Evolutionary conservation across 1,140 invertebrate genomes (phyloP).

Genomic region (Helicoverpa zea): DNA sequence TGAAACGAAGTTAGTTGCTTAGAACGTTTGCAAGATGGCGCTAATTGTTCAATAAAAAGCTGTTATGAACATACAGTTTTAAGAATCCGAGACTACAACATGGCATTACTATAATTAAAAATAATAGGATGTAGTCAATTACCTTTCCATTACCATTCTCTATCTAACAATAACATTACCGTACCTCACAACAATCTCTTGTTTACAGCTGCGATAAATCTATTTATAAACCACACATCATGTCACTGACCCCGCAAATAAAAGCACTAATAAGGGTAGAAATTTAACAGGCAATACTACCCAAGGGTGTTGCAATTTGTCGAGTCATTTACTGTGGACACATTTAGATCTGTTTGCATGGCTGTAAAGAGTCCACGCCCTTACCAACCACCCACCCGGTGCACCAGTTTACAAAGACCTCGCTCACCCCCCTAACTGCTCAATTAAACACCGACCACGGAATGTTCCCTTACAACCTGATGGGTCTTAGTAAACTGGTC

Average conservation of each 20-base stretch:
- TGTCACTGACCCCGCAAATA: slow-evolving; percentile 59
- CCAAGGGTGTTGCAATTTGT: slow-evolving; percentile 78
- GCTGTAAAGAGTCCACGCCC: slow-evolving; percentile 78
- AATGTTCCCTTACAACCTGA: slow-evolving; percentile 40
- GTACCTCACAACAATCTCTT: slow-evolving; percentile 17
- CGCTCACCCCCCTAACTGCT: slow-evolving; percentile 48
- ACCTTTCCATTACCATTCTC: not conserved
- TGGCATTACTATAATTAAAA: not conserved
- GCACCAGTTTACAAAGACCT: slow-evolving; percentile 65
- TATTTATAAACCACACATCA: slow-evolving; percentile 37
- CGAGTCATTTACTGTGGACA: slow-evolving; percentile 73
- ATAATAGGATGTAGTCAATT: too few species aligned
- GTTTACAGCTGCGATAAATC: slow-evolving; percentile 41
- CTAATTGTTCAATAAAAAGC: not conserved
- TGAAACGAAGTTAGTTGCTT: not conserved
- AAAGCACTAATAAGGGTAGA: slow-evolving; percentile 67
- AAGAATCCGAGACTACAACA: too few species aligned
- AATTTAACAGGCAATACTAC: slow-evolving; percentile 70
- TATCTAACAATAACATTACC: not conserved
- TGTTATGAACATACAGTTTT: too few species aligned
- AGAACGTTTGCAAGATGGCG: slow-evolving; percentile 25
- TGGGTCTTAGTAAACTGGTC: slow-evolving; percentile 63
- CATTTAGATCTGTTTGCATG: slow-evolving; percentile 81
- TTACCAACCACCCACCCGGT: slow-evolving; percentile 63
- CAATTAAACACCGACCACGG: slow-evolving; percentile 37